Percentiles rank a stretch among this genome's conserved stretches.
Conservation (phyloP, 2,797 vertebrate species). For the Alca torda region DNA sequence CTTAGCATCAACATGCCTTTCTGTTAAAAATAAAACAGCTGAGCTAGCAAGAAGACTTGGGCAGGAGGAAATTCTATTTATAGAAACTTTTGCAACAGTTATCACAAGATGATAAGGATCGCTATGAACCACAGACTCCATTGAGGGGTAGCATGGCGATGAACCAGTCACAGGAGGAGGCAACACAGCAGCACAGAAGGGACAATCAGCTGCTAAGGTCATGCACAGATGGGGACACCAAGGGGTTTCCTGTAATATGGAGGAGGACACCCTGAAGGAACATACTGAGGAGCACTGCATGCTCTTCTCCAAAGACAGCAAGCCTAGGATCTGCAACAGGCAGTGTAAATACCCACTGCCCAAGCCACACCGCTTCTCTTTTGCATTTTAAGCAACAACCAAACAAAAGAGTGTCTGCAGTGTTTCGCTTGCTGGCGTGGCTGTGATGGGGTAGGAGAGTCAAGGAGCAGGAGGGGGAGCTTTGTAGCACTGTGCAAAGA, state of each 20-base stretch:
- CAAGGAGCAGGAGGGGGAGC: background rate
- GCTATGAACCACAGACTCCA: background rate
- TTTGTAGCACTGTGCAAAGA: background rate
- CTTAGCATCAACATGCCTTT: conserved; percentile 53
- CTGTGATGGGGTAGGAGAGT: background rate
- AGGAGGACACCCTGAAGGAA: background rate
- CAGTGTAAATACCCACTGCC: background rate
- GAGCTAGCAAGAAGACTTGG: conserved; percentile 40
- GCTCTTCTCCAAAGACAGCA: background rate
- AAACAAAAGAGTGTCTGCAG: accelerated
- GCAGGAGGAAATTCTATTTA: conserved; percentile 59
- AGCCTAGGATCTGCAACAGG: background rate
- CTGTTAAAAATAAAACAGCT: conserved; percentile 67
- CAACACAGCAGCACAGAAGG: background rate
- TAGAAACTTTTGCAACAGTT: conserved; percentile 53
- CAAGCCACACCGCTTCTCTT: background rate
- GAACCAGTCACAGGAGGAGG: background rate
- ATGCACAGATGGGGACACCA: background rate
- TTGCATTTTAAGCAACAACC: background rate
- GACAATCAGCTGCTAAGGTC: background rate
- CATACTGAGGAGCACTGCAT: background rate
- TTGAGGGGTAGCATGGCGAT: background rate
- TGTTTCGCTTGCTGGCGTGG: background rate
- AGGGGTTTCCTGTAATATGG: background rate
- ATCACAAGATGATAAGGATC: conserved; percentile 30